Conservation (phyloP, 2,113 vertebrate genomes). For the Pelecanus crispus region DNA sequence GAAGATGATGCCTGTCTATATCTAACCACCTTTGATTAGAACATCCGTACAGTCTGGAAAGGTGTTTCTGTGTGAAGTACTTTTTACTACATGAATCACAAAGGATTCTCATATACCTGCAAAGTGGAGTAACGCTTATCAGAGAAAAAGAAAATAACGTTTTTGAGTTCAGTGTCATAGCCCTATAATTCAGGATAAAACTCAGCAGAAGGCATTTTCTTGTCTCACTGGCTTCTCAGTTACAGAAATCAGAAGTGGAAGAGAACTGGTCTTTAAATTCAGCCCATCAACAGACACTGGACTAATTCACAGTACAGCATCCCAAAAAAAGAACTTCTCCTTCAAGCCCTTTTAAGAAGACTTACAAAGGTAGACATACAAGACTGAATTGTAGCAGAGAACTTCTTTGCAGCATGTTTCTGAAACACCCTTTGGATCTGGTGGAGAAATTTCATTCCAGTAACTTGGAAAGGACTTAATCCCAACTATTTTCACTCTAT, state of each 20-base stretch:
- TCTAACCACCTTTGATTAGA: not conserved
- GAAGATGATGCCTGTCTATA: not conserved
- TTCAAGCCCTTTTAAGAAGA: conserved; percentile 44
- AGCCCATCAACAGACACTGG: not conserved
- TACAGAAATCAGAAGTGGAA: not conserved
- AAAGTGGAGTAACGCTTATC: not conserved
- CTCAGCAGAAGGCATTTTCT: not conserved
- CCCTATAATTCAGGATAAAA: not conserved
- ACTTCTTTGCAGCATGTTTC: conserved; percentile 18
- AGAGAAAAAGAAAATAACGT: not conserved
- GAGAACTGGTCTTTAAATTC: not conserved
- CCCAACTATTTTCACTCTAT: not conserved
- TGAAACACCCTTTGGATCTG: not conserved
- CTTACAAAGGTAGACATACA: not conserved
- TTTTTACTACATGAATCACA: not conserved
- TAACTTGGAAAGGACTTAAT: not conserved
- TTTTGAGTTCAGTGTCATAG: not conserved
- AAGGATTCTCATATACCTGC: not conserved
- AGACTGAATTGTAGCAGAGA: conserved; percentile 4
- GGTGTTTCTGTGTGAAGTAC: not conserved
- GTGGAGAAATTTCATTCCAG: not conserved
- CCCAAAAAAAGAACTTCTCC: not conserved
- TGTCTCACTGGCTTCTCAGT: not conserved
- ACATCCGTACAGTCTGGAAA: not conserved
- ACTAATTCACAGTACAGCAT: not conserved